Conservation (phyloP, 2,113 vertebrate genomes). For the Dicrurus megarhynchus region DNA sequence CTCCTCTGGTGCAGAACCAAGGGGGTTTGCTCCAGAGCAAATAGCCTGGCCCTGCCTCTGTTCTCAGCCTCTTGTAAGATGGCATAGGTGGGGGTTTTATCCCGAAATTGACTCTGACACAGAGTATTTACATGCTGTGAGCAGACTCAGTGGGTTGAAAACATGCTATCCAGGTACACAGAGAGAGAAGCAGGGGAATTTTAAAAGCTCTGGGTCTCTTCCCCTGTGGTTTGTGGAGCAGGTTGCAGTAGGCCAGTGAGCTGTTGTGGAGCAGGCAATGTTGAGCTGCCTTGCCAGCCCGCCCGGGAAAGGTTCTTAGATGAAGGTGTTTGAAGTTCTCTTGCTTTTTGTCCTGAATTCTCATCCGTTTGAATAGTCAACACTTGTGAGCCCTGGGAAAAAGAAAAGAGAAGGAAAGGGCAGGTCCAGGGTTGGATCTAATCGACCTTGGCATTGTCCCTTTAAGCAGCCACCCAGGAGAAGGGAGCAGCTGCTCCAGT, state of each 20-base stretch:
- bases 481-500: conserved; percentile 12
- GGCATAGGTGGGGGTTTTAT: background rate
- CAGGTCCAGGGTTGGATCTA: background rate
- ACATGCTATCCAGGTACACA: background rate
- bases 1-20: background rate
- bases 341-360: background rate
- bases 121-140: background rate
- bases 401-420: background rate
- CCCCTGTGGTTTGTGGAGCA: background rate
- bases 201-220: background rate
- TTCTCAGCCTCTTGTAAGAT: background rate
- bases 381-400: background rate
- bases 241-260: background rate
- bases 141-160: background rate
- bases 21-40: background rate
- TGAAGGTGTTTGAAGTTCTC: background rate
- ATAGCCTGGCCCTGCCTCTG: background rate
- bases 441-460: background rate
- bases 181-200: background rate
- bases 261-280: background rate
- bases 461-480: background rate
- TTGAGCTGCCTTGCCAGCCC: background rate
- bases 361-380: background rate
- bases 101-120: background rate
- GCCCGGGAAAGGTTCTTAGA: background rate